Percentiles rank a stretch among this genome's conserved stretches.
These are phyloP conservation scores for Hycleus phaleratus DNA, from an alignment of 1,140 invertebrate genomes.

Conservation along the genomic window DNA sequence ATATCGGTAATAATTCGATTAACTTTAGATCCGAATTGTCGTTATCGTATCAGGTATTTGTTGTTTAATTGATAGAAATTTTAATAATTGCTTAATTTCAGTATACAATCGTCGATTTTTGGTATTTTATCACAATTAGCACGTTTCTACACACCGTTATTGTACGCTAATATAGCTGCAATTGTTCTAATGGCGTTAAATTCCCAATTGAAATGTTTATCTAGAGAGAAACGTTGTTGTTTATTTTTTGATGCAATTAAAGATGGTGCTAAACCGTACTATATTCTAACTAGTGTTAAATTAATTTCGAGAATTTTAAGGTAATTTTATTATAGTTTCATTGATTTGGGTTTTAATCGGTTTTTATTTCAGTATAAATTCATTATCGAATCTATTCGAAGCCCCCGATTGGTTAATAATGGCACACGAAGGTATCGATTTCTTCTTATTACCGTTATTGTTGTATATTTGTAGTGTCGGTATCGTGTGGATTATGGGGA, in stretches of 20 bases:
- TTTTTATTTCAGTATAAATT: slow-evolving; percentile 10
- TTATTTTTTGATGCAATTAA: slow-evolving; percentile 41
- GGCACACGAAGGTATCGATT: slow-evolving; percentile 33
- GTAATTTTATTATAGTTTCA: slow-evolving; percentile 22
- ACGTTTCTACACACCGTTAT: slow-evolving; percentile 38
- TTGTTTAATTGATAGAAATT: neutral
- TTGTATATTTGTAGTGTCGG: slow-evolving; percentile 44
- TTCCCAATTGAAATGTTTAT: slow-evolving; percentile 34
- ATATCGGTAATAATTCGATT: slow-evolving; percentile 45
- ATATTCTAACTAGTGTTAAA: slow-evolving; percentile 37
- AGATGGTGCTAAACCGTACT: slow-evolving; percentile 41
- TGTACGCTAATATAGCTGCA: slow-evolving; percentile 40
- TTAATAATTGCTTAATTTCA: slow-evolving; percentile 9
- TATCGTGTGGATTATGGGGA: slow-evolving; percentile 43
- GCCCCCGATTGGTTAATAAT: slow-evolving; percentile 30
- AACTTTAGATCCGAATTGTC: slow-evolving; percentile 51
- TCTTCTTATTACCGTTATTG: slow-evolving; percentile 38
- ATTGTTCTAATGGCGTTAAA: slow-evolving; percentile 40
- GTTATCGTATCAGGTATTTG: slow-evolving; percentile 48
- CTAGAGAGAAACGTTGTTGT: slow-evolving; percentile 26
- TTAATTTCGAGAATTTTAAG: slow-evolving; percentile 28
- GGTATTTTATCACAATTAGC: slow-evolving; percentile 39
- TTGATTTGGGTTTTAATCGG: too few relatives aligned
- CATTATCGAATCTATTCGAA: slow-evolving; percentile 25
- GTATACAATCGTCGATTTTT: slow-evolving; percentile 32